These are phyloP conservation scores for Plectrocnemia conspersa DNA, from an alignment of 1,140 invertebrate species.

Conservation along the genomic window DNA sequence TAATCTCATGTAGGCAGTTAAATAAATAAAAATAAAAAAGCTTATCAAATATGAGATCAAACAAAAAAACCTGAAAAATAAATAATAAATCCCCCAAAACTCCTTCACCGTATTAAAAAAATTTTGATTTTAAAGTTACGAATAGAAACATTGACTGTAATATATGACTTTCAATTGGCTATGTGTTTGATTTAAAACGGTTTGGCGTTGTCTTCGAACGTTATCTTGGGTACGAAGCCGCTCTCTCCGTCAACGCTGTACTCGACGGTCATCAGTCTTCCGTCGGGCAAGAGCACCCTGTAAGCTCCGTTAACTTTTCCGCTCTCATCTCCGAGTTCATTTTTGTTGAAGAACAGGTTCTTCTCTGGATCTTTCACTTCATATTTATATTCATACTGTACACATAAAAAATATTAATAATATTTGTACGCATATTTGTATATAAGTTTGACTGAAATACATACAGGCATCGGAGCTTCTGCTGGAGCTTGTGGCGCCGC, in stretches of 20 bases:
- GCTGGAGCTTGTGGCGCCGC: constrained; percentile 44
- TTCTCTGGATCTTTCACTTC: constrained; percentile 66
- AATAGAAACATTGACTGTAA: too few relatives aligned
- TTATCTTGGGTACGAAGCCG: constrained; percentile 65
- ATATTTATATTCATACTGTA: constrained; percentile 65
- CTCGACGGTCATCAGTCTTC: constrained; percentile 62
- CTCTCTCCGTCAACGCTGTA: constrained; percentile 63
- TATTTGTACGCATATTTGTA: background rate
- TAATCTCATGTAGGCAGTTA: too few relatives aligned
- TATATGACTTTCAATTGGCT: too few relatives aligned
- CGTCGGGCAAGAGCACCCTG: constrained; percentile 62
- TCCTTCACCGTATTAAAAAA: too few relatives aligned
- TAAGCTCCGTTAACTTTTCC: constrained; percentile 60
- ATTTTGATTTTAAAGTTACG: too few relatives aligned
- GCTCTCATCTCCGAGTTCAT: constrained; percentile 57
- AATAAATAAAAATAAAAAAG: too few relatives aligned
- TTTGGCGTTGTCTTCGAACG: constrained; percentile 55
- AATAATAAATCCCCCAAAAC: too few relatives aligned
- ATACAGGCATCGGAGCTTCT: constrained; percentile 48
- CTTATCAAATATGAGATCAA: too few relatives aligned
- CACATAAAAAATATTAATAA: constrained; percentile 31
- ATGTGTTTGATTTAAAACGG: constrained; percentile 46
- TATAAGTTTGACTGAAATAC: constrained; percentile 26
- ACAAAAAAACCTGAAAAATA: too few relatives aligned
- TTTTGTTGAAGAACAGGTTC: constrained; percentile 59